Evolutionary conservation across 2,797 vertebrate species (phyloP).

Genomic region (Esox lucius): DNA sequence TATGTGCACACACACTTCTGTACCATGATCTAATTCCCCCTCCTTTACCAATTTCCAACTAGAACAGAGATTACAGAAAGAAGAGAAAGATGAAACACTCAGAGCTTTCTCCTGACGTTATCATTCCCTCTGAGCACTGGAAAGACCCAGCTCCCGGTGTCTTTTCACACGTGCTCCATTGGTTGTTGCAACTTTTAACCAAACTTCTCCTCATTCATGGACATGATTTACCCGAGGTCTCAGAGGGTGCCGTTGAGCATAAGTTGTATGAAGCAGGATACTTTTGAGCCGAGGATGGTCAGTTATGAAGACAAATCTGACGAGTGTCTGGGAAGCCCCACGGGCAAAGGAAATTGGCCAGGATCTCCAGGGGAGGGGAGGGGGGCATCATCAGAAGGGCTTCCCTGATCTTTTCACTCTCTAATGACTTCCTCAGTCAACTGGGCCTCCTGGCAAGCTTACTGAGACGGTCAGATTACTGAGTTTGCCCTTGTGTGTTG

Average conservation of each 20-base stretch:
- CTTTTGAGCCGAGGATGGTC: not conserved
- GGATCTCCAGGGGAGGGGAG: no score
- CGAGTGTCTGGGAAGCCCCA: no score
- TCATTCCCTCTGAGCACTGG: constrained; percentile 43
- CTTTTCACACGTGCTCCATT: constrained; percentile 21
- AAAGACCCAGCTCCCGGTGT: constrained; percentile 37
- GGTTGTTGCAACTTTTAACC: not conserved
- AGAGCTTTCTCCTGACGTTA: constrained; percentile 41
- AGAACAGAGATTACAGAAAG: constrained; percentile 28
- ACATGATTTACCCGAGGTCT: not conserved
- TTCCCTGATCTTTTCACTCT: no score
- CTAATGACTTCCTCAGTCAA: no score
- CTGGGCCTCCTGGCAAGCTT: no score
- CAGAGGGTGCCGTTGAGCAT: not conserved
- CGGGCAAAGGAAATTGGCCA: no score
- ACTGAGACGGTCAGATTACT: no score
- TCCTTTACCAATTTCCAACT: constrained; percentile 6
- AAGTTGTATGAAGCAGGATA: not conserved
- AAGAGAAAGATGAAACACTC: constrained; percentile 48
- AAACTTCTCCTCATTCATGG: not conserved
- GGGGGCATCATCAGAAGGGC: no score
- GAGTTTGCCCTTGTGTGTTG: no score
- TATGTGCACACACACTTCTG: not conserved
- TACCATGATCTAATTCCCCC: constrained; percentile 41
- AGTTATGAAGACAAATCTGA: not conserved